Percentiles rank a stretch among this genome's conserved stretches.
These are phyloP conservation scores for Ploceus nigricollis DNA, from an alignment of 2,113 vertebrate genomes.

Conservation along the genomic window DNA sequence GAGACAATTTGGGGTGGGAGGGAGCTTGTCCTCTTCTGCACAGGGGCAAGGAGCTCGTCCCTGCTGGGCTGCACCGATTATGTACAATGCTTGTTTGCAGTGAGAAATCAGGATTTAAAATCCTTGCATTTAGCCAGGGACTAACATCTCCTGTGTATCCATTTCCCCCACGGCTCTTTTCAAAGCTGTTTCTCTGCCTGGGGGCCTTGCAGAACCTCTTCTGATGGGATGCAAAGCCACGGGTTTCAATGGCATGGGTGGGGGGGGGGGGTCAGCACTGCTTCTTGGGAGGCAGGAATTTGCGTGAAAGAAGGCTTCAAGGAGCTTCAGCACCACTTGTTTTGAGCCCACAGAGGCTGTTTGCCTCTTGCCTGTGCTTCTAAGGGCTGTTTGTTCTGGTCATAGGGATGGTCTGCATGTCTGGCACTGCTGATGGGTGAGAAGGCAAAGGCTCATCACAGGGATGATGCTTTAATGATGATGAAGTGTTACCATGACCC, in stretches of 20 bases:
- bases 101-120: neutral
- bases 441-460: neutral
- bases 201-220: neutral
- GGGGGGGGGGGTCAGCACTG: fast-evolving
- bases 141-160: fast-evolving
- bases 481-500: neutral
- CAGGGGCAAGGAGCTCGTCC: neutral
- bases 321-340: neutral
- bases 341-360: neutral
- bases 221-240: neutral
- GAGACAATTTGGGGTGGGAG: neutral
- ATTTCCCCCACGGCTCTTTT: neutral
- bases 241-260: neutral
- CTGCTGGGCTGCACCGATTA: fast-evolving
- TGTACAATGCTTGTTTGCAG: fast-evolving
- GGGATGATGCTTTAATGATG: neutral
- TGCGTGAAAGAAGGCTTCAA: no score
- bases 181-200: neutral
- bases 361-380: neutral
- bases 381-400: neutral
- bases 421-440: neutral
- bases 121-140: neutral
- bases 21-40: neutral
- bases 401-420: neutral
- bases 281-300: neutral